Percentiles rank a stretch among this genome's conserved stretches.
Evolutionary conservation across 1,140 invertebrate species (phyloP).

Genomic region (Drosophila lacteicornis): DNA sequence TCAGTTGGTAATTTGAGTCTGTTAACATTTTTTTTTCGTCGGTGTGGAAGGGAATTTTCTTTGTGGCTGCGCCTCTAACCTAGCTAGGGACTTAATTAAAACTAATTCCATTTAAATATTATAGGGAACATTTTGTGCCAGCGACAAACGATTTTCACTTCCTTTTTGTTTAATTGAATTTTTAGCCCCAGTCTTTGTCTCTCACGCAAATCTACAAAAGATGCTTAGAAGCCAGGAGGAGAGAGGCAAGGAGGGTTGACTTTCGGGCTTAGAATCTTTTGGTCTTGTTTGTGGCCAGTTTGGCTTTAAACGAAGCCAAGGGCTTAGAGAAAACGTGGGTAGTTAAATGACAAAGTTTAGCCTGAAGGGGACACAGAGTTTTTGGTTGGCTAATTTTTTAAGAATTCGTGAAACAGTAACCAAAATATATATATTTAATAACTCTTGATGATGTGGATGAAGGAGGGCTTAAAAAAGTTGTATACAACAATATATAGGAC

Average conservation of each 20-base stretch:
- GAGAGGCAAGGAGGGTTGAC: conserved; percentile 30
- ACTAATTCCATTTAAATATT: conserved; percentile 81
- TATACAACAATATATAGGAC: no score
- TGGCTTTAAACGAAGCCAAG: conserved; percentile 37
- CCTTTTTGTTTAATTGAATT: conserved; percentile 65
- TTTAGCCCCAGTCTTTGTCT: conserved; percentile 35
- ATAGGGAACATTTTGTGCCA: conserved; percentile 60
- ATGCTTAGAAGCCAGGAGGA: not conserved
- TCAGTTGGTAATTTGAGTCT: conserved; percentile 77
- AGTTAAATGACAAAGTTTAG: conserved; percentile 12
- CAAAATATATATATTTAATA: not conserved
- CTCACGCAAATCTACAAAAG: conserved; percentile 49
- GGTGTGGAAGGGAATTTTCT: conserved; percentile 45
- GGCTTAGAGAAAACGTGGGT: conserved; percentile 9
- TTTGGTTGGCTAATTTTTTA: conserved; percentile 12
- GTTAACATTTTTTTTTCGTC: conserved; percentile 63
- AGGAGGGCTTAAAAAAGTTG: not conserved
- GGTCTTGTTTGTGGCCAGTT: conserved; percentile 48
- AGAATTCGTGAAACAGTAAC: no score
- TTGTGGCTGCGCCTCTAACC: conserved; percentile 66
- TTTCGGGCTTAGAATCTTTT: conserved; percentile 50
- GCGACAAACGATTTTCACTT: conserved; percentile 55
- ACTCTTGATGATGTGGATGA: not conserved
- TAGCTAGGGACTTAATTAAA: conserved; percentile 74
- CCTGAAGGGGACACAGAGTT: not conserved